A percentile compares a stretch with the other conserved stretches of the same genome.
phyloP scores from a whole-genome alignment of 35 echinoderm and acorn worm genomes.

The Apostichopus parvimensis region DNA sequence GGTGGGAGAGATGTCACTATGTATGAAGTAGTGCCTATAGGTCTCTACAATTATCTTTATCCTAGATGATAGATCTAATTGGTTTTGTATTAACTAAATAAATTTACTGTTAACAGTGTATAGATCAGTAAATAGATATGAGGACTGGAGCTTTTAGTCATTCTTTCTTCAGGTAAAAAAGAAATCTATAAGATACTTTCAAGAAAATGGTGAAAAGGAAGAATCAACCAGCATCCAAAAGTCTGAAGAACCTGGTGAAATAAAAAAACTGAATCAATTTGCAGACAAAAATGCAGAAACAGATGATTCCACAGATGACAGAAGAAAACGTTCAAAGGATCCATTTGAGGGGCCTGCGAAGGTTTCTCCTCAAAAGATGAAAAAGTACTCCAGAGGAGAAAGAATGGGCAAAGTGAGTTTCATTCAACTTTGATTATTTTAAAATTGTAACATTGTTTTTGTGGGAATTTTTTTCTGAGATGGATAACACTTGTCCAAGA shows the following conservation, averaged over 20 bases:
- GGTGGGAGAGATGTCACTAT: too few relatives aligned
- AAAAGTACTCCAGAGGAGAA: slow-evolving; percentile 77
- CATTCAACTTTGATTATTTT: too few relatives aligned
- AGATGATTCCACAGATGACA: neutral
- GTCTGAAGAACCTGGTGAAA: neutral
- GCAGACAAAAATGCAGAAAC: neutral
- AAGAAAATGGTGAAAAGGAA: neutral
- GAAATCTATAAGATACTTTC: neutral
- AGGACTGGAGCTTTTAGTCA: too few relatives aligned
- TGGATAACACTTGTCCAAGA: too few relatives aligned
- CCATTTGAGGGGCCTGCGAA: slow-evolving; percentile 74
- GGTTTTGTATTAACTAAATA: too few relatives aligned
- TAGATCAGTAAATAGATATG: too few relatives aligned
- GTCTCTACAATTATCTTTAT: too few relatives aligned
- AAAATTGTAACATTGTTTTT: too few relatives aligned
- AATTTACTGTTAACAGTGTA: too few relatives aligned
- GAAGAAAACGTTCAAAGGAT: slow-evolving; percentile 44
- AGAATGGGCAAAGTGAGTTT: slow-evolving; percentile 56
- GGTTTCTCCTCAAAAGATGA: slow-evolving; percentile 49
- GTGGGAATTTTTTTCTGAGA: too few relatives aligned
- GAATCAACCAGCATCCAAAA: neutral
- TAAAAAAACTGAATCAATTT: neutral
- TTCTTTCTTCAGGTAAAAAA: neutral
- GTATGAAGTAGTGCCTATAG: too few relatives aligned
- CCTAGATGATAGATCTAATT: too few relatives aligned